Percentiles rank a stretch among this genome's conserved stretches.
phyloP scores from a whole-genome alignment of 2,888 invertebrate genomes.

The Hyppa rectilinea region DNA sequence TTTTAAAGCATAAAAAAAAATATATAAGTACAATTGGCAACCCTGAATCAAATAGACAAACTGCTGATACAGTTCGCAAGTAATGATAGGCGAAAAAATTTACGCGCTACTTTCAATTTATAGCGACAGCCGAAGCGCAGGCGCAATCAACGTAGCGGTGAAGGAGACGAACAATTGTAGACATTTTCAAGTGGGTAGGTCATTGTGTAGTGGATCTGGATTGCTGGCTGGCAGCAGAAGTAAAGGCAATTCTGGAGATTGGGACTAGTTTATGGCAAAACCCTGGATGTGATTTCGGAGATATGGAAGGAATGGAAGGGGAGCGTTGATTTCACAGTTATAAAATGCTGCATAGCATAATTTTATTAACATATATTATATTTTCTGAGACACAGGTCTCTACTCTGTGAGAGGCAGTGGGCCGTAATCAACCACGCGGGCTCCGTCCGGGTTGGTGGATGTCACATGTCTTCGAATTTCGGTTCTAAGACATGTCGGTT shows the following conservation, averaged over 20 bases:
- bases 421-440: too few relatives aligned
- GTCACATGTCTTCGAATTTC: too few relatives aligned
- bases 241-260: neutral
- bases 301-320: neutral
- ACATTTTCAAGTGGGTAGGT: slow-evolving; percentile 22
- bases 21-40: slow-evolving; percentile 27
- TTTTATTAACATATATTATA: too few relatives aligned
- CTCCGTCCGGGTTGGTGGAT: too few relatives aligned
- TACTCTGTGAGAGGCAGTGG: too few relatives aligned
- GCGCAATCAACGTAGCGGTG: slow-evolving; percentile 29
- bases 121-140: slow-evolving; percentile 47
- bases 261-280: neutral
- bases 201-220: neutral
- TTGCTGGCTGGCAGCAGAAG: neutral
- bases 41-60: slow-evolving; percentile 46
- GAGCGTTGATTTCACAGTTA: neutral
- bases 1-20: neutral
- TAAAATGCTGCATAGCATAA: too few relatives aligned
- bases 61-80: slow-evolving; percentile 57
- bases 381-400: too few relatives aligned
- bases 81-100: slow-evolving; percentile 64
- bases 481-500: too few relatives aligned
- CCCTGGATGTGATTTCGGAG: neutral
- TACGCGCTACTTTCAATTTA: slow-evolving; percentile 64
- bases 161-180: slow-evolving; percentile 10